Evolutionary conservation across 2,113 vertebrate species (phyloP).

Genomic region (Chunga burmeisteri): DNA sequence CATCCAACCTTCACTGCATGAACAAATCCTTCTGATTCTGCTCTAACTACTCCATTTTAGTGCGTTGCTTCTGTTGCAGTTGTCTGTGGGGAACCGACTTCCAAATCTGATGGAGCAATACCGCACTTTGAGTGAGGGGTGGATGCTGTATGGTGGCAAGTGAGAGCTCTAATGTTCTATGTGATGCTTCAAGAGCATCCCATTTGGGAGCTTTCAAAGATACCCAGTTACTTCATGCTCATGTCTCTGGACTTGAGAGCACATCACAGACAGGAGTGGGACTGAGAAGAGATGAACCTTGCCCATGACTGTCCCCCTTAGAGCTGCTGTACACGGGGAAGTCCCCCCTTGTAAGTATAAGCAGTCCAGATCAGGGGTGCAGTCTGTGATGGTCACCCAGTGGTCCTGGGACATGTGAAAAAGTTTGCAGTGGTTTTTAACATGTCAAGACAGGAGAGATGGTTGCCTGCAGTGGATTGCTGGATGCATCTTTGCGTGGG

Average conservation of each 20-base stretch:
- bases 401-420: neutral
- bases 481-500: neutral
- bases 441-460: neutral
- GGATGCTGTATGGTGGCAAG: neutral
- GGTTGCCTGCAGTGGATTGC: neutral
- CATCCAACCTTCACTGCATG: neutral
- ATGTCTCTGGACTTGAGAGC: neutral
- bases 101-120: neutral
- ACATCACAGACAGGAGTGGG: neutral
- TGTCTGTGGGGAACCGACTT: neutral
- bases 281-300: neutral
- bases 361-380: neutral
- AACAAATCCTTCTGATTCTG: neutral
- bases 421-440: neutral
- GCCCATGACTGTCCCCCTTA: neutral
- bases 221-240: neutral
- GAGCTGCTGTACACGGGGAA: neutral
- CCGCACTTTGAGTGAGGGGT: neutral
- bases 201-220: neutral
- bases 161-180: neutral
- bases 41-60: neutral
- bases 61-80: neutral
- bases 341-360: too few relatives aligned
- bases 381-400: neutral
- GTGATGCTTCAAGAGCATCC: neutral